These are phyloP conservation scores for Halichondria panicea DNA, from an alignment of 37 sponge, comb jelly and placozoan genomes.

Conservation along the genomic window DNA sequence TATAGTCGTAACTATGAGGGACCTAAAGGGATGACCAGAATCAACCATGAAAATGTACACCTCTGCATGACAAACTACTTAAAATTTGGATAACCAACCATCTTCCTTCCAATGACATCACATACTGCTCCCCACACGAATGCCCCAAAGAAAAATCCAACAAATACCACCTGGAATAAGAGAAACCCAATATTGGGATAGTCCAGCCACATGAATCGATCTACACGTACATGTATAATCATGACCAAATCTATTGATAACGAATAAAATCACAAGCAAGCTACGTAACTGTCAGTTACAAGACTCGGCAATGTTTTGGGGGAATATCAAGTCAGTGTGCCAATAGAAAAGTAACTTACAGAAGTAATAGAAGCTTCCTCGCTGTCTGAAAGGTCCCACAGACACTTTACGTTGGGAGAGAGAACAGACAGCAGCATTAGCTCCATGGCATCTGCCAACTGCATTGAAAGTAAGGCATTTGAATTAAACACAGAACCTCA, in stretches of 20 bases:
- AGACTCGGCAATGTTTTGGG: no score
- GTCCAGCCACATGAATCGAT: not conserved
- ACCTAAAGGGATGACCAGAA: no score
- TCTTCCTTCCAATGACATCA: conserved; percentile 63
- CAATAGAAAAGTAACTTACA: conserved; percentile 5
- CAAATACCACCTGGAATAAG: conserved; percentile 61
- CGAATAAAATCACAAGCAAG: no score
- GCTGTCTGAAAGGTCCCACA: conserved; percentile 21
- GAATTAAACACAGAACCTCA: no score
- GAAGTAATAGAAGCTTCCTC: conserved; percentile 55
- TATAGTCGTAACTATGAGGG: no score
- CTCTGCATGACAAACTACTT: no score
- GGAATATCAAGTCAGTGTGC: no score
- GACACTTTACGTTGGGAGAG: conserved; percentile 39
- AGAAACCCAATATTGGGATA: not conserved
- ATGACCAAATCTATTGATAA: no score
- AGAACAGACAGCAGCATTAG: conserved; percentile 50
- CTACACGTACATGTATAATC: no score
- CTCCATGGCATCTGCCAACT: conserved; percentile 59
- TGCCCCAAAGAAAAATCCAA: conserved; percentile 68
- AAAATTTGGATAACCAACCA: conserved; percentile 8
- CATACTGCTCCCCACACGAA: conserved; percentile 49
- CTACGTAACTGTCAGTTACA: no score
- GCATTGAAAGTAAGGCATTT: no score
- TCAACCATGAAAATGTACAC: no score